These are phyloP conservation scores for Mya arenaria DNA, from an alignment of 1,140 invertebrate species.

Conservation along the genomic window DNA sequence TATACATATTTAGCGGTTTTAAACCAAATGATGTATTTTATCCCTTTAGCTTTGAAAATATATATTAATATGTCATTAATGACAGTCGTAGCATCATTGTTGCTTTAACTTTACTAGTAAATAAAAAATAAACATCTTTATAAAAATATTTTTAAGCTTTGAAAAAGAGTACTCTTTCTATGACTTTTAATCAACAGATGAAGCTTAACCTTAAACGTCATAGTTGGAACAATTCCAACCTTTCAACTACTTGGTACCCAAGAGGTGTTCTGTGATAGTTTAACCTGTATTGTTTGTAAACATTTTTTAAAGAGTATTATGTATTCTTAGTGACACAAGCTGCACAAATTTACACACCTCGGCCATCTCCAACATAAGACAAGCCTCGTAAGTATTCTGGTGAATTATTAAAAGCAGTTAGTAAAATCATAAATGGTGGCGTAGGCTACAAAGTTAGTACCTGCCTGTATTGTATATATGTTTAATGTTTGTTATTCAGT, in stretches of 20 bases:
- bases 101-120: background rate
- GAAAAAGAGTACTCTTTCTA: background rate
- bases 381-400: background rate
- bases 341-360: background rate
- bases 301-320: background rate
- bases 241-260: background rate
- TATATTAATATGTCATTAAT: background rate
- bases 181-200: background rate
- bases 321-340: background rate
- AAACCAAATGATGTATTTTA: background rate
- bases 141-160: background rate
- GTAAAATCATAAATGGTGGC: background rate
- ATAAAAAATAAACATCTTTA: background rate
- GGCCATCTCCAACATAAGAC: background rate
- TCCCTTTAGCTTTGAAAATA: background rate
- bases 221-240: background rate
- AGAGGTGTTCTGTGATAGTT: background rate
- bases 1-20: background rate
- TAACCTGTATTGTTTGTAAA: background rate
- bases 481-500: background rate
- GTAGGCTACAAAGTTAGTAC: background rate
- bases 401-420: background rate
- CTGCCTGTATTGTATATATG: background rate
- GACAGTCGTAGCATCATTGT: background rate
- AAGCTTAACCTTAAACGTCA: background rate